Base-by-base conservation (phyloP, 1,140 invertebrate species). In the Nomia melanderi region DNA sequence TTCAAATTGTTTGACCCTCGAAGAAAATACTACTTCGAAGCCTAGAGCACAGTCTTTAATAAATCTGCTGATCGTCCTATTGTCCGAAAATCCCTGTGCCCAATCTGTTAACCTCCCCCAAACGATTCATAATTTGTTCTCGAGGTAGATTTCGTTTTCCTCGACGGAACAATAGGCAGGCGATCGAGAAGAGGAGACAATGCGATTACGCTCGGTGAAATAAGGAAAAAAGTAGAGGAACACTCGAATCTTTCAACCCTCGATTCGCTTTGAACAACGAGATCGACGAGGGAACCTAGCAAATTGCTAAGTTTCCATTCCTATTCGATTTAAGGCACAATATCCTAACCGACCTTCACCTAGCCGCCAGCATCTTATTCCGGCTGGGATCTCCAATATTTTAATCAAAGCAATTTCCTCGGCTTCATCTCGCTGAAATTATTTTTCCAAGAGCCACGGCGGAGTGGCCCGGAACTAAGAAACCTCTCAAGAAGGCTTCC, bases 351-450 rank as follows among this genome's bases (percentile, higher is more conserved):
- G 8, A 41, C 31, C 54, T 62, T 53, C 54, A 41, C 44, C 41
- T 23, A 64, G 44, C 47, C 62, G 1, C n/a, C 1, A 9, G 25
- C 31, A 11, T 36, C 65, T 70, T n/a, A 23, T 62, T 39, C 53
- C 60, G 1, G n/a, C 20, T 23, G 47, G n/a, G 63, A 72, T 63
- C 54, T 27, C 11, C 81, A 67, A 81, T 82, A 81, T 82, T 82
- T 82, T 77, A 82, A 82, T 82, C 74, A 81, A 82, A 81, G 73
- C 74, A 82, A 82, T 82, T 77, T 82, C 50, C 73, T 31, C n/a
- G 31, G 25, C 54, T 62, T 81, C 62, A 47, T 81, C 77, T 53
- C 41, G 41, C 20, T 67, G 41, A 71, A 82, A 81, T 77, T 69
- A 59, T 77, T 71, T 77, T 56, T 56, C 67, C 60, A 54, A 81